A percentile compares a stretch with the other conserved stretches of the same genome.
Evolutionary conservation across 2,888 invertebrate genomes (phyloP).

Genomic region (Nemapogon koenigi): DNA sequence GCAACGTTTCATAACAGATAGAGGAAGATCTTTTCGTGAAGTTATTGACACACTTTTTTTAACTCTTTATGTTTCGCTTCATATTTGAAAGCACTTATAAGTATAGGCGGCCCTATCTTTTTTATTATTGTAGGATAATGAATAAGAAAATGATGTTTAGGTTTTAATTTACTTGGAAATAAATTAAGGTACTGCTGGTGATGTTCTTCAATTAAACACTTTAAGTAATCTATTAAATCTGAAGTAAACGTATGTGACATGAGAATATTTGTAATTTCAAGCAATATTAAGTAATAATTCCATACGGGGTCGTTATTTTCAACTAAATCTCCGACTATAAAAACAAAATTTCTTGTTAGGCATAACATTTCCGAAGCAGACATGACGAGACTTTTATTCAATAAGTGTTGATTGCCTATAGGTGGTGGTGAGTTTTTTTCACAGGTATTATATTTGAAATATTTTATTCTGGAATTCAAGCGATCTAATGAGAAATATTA

Average conservation of each 20-base stretch:
- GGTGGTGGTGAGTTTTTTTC: constrained; percentile 15
- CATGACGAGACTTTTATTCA: constrained; percentile 17
- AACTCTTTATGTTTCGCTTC: constrained; percentile 18
- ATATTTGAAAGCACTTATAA: constrained; percentile 16
- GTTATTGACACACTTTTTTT: no score
- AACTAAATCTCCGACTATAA: constrained; percentile 20
- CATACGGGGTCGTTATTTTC: constrained; percentile 14
- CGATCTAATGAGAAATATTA: constrained; percentile 9
- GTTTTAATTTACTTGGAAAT: constrained; percentile 12
- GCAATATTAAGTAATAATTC: constrained; percentile 17
- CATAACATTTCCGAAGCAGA: constrained; percentile 24
- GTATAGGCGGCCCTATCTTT: constrained; percentile 15
- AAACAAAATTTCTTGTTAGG: constrained; percentile 20
- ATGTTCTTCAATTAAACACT: constrained; percentile 10
- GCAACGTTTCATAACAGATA: no score
- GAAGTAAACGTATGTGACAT: constrained; percentile 11
- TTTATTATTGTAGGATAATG: constrained; percentile 17
- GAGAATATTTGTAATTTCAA: constrained; percentile 18
- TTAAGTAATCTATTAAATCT: constrained; percentile 13
- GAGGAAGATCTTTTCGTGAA: no score
- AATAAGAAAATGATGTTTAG: constrained; percentile 16
- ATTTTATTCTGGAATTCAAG: constrained; percentile 12
- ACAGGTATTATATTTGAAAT: constrained; percentile 8
- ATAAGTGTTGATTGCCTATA: constrained; percentile 17
- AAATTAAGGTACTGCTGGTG: constrained; percentile 10